Conservation (phyloP, 2,113 vertebrate species). For the Mirounga angustirostris region DNA sequence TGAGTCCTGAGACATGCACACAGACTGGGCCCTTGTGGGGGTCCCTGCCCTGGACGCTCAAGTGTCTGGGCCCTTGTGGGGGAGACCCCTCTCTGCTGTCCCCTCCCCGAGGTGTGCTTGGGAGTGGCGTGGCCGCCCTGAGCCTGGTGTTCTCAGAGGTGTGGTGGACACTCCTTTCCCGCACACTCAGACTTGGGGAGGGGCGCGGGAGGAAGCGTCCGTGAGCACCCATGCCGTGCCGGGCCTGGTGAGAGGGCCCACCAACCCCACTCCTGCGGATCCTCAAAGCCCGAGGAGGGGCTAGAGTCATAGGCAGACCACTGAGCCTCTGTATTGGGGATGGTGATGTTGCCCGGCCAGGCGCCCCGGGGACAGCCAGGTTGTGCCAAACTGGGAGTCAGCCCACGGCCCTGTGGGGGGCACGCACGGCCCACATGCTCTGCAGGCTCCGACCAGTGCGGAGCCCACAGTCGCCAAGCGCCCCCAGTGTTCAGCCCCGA, state of each 20-base stretch:
- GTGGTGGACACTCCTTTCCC: background rate
- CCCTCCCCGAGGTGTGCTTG: background rate
- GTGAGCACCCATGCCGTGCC: background rate
- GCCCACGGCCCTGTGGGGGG: no score
- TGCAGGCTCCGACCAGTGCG: no score
- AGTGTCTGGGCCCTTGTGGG: background rate
- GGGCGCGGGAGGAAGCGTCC: background rate
- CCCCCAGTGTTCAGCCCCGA: background rate
- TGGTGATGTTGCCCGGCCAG: rapidly evolving
- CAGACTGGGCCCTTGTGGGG: background rate
- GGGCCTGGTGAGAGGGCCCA: no score
- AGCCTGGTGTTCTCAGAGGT: background rate
- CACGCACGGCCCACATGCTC: rapidly evolving
- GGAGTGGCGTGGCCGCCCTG: background rate
- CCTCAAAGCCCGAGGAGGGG: no score
- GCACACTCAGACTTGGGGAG: background rate
- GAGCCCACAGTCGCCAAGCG: rapidly evolving
- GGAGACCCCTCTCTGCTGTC: no score
- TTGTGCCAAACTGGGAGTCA: background rate
- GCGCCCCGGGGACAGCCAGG: background rate
- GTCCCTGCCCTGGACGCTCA: background rate
- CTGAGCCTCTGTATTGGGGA: background rate
- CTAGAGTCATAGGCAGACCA: background rate
- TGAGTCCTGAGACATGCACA: background rate
- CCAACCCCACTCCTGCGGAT: background rate